These are phyloP conservation scores for Volucella bombylans DNA, from an alignment of 2,888 invertebrate species.

Conservation along the genomic window DNA sequence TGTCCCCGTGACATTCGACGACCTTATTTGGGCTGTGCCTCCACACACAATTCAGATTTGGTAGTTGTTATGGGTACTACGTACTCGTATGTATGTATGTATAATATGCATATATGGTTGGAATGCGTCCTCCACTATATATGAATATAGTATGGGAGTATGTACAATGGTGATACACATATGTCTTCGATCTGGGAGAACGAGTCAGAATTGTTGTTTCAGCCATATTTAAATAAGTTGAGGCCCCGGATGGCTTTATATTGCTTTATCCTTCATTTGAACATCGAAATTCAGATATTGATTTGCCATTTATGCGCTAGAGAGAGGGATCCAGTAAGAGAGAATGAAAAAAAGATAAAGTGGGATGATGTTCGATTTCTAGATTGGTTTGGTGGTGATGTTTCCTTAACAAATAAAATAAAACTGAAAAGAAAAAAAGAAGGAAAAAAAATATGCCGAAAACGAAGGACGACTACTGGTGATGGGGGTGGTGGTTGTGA, in stretches of 20 bases:
- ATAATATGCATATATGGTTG: slow-evolving; percentile 28
- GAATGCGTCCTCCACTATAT: slow-evolving; percentile 23
- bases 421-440: slow-evolving; percentile 22
- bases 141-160: slow-evolving; percentile 28
- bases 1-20: slow-evolving; percentile 63
- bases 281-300: slow-evolving; percentile 73
- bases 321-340: slow-evolving; percentile 30
- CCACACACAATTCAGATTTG: slow-evolving; percentile 40
- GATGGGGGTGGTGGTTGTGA: slow-evolving; percentile 15
- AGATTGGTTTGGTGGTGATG: slow-evolving; percentile 52
- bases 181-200: slow-evolving; percentile 59
- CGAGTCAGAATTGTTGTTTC: slow-evolving; percentile 66
- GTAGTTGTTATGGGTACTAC: slow-evolving; percentile 52
- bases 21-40: slow-evolving; percentile 59
- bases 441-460: neutral
- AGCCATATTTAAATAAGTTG: slow-evolving; percentile 74
- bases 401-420: slow-evolving; percentile 27
- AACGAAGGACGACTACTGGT: neutral
- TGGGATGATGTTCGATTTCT: slow-evolving; percentile 49
- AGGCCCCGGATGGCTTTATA: slow-evolving; percentile 71
- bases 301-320: slow-evolving; percentile 65
- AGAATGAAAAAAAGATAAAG: slow-evolving; percentile 12
- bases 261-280: slow-evolving; percentile 73
- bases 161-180: slow-evolving; percentile 63
- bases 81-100: slow-evolving; percentile 38